Conservation (phyloP, 35 echinoderm and acorn worm genomes). For the Ophiothrix spiculata region DNA sequence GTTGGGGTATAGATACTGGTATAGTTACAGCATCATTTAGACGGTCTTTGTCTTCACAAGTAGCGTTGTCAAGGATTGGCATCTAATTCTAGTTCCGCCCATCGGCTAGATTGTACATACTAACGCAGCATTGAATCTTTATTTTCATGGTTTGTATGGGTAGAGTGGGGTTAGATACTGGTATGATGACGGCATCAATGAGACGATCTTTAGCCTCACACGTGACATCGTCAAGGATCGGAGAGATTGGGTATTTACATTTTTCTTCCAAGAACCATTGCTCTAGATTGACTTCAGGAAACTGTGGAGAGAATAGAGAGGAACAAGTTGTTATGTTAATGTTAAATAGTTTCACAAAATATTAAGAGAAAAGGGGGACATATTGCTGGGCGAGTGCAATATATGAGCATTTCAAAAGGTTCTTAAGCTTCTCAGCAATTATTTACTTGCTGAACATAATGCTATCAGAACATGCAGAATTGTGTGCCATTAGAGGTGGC, state of each 20-base stretch:
- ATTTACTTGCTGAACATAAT: too few species aligned
- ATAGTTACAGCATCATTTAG: slow-evolving; percentile 27
- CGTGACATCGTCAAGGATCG: slow-evolving; percentile 38
- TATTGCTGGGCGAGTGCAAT: too few species aligned
- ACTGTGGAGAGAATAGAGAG: slow-evolving; percentile 1
- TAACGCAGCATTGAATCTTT: slow-evolving; percentile 46
- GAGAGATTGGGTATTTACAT: slow-evolving; percentile 43
- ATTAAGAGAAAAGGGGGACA: too few species aligned
- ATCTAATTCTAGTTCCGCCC: background rate
- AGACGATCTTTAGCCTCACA: slow-evolving; percentile 35
- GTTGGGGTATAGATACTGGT: slow-evolving; percentile 2
- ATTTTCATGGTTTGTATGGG: slow-evolving; percentile 44
- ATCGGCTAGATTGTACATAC: slow-evolving; percentile 24
- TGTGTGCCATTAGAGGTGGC: too few species aligned
- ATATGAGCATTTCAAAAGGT: too few species aligned
- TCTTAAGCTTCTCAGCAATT: too few species aligned
- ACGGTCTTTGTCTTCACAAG: slow-evolving; percentile 22
- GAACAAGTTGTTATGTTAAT: background rate
- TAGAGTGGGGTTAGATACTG: slow-evolving; percentile 23
- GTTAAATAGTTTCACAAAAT: background rate
- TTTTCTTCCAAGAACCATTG: slow-evolving; percentile 62
- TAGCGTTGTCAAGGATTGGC: slow-evolving; percentile 25
- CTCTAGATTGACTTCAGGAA: slow-evolving; percentile 37
- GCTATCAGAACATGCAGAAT: too few species aligned
- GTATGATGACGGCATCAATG: slow-evolving; percentile 40